A percentile compares a stretch with the other conserved stretches of the same genome.
Evolutionary conservation across 2,113 vertebrate species (phyloP).

Genomic region (Oryzias javanicus): DNA sequence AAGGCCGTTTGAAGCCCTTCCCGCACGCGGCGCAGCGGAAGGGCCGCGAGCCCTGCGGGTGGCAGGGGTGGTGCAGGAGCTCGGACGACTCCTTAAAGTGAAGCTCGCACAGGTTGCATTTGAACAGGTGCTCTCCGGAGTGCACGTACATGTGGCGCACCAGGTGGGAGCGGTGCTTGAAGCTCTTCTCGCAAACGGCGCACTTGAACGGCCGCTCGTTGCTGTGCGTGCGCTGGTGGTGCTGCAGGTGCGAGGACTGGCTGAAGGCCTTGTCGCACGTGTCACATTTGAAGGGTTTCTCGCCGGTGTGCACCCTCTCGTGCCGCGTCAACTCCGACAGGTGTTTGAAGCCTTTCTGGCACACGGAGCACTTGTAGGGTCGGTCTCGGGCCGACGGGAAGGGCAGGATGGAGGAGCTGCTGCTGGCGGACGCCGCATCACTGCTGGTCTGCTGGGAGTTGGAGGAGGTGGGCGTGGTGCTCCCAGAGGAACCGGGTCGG

Average conservation of each 20-base stretch:
- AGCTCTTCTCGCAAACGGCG: constrained; percentile 95
- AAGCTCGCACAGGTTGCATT: constrained; percentile 92
- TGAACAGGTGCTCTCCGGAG: constrained; percentile 93
- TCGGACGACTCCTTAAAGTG: constrained; percentile 96
- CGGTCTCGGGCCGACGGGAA: constrained; percentile 81
- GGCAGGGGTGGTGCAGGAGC: constrained; percentile 95
- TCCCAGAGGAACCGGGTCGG: constrained; percentile 77
- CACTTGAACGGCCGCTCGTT: constrained; percentile 96
- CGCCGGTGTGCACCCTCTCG: constrained; percentile 93
- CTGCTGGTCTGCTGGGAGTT: constrained; percentile 65
- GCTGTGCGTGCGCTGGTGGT: constrained; percentile 97
- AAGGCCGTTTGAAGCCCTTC: constrained; percentile 94
- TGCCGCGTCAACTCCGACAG: constrained; percentile 93
- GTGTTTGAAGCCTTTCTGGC: constrained; percentile 97
- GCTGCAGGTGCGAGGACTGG: constrained; percentile 95
- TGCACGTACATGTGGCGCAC: constrained; percentile 98
- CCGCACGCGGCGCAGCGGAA: constrained; percentile 92
- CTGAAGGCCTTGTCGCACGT: constrained; percentile 97
- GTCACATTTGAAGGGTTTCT: constrained; percentile 96
- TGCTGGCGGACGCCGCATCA: constrained; percentile 66
- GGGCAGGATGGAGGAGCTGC: constrained; percentile 71
- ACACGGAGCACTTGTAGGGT: constrained; percentile 93
- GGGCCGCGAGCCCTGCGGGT: constrained; percentile 90
- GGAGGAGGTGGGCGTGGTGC: constrained; percentile 61
- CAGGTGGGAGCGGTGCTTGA: constrained; percentile 97